These are phyloP conservation scores for Crenichthys baileyi DNA, from an alignment of 2,797 vertebrate species.

Conservation along the genomic window DNA sequence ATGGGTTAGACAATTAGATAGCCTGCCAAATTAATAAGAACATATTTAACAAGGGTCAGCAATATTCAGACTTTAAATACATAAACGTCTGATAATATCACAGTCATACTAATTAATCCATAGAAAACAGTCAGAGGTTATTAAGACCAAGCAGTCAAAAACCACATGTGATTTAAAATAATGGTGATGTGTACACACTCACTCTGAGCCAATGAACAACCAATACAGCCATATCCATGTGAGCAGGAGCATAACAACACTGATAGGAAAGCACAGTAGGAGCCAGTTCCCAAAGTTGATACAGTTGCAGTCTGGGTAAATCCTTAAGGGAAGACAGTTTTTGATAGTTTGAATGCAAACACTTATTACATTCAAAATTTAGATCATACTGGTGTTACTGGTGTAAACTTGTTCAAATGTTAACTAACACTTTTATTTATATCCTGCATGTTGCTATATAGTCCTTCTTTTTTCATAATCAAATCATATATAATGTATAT, in stretches of 20 bases:
- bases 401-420: neutral
- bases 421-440: neutral
- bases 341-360: neutral
- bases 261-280: conserved; percentile 85
- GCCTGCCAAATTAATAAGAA: neutral
- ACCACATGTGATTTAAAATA: neutral
- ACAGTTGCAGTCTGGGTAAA: conserved; percentile 84
- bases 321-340: conserved; percentile 68
- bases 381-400: neutral
- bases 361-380: neutral
- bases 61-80: neutral
- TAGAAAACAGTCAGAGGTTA: neutral
- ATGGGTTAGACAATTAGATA: neutral
- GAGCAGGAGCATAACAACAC: conserved; percentile 83
- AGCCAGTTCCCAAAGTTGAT: conserved; percentile 95
- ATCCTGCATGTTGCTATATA: neutral
- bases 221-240: conserved; percentile 92
- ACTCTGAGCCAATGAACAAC: conserved; percentile 92
- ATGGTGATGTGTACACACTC: conserved; percentile 70
- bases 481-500: neutral
- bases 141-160: neutral
- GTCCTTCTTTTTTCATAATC: neutral
- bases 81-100: neutral
- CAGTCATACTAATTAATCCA: neutral
- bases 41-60: neutral